A percentile compares a stretch with the other conserved stretches of the same genome.
Conservation (phyloP, 1,140 invertebrate genomes). For the Aculops lycopersici region DNA sequence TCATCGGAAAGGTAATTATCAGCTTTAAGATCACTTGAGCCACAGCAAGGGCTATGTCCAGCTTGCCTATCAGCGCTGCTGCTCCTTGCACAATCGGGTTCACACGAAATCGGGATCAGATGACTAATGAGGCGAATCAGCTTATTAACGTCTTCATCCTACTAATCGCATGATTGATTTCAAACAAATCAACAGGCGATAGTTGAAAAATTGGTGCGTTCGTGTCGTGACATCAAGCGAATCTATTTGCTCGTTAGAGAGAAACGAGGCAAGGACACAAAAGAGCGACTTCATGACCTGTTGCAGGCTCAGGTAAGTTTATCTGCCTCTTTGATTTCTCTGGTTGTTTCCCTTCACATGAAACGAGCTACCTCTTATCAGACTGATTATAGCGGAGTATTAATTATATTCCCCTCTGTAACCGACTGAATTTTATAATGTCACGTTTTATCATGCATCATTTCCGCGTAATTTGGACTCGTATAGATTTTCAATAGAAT, state of each 20-base stretch:
- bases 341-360: too few relatives aligned
- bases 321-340: too few relatives aligned
- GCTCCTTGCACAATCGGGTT: too few relatives aligned
- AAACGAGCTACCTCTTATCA: too few relatives aligned
- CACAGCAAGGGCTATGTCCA: too few relatives aligned
- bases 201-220: slow-evolving; percentile 20
- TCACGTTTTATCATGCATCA: too few relatives aligned
- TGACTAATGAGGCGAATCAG: not conserved
- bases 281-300: slow-evolving; percentile 15
- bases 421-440: not conserved
- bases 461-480: too few relatives aligned
- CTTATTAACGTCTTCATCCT: too few relatives aligned
- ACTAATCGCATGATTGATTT: not conserved
- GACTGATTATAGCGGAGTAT: too few relatives aligned
- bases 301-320: slow-evolving; percentile 9
- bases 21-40: too few relatives aligned
- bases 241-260: slow-evolving; percentile 18
- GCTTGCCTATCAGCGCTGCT: too few relatives aligned
- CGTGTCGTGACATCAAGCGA: slow-evolving; percentile 16
- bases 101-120: not conserved
- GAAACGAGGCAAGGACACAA: slow-evolving; percentile 14
- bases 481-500: too few relatives aligned
- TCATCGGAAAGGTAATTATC: slow-evolving; percentile 34
- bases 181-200: slow-evolving; percentile 8
- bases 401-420: slow-evolving; percentile 2